A percentile compares a stretch with the other conserved stretches of the same genome.
phyloP scores from a whole-genome alignment of 2,113 vertebrate species.

The Tychaedon coryphoeus region DNA sequence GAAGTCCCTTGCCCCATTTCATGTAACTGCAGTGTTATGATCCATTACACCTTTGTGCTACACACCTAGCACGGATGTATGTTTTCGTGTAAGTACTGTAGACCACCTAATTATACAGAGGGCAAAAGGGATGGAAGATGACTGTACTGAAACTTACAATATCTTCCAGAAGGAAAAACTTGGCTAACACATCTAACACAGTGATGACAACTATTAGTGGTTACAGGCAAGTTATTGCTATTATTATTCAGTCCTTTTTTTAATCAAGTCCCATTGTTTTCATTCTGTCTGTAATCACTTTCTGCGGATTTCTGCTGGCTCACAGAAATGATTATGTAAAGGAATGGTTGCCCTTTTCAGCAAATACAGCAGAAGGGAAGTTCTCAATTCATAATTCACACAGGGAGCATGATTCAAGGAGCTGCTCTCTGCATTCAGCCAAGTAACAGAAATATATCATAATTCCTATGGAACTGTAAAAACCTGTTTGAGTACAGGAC shows the following conservation, averaged over 20 bases:
- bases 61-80: background rate
- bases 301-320: background rate
- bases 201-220: background rate
- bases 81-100: background rate
- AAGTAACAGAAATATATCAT: background rate
- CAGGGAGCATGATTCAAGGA: background rate
- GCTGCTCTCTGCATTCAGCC: background rate
- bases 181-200: background rate
- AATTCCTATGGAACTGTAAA: background rate
- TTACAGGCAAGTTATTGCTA: background rate
- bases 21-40: background rate
- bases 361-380: background rate
- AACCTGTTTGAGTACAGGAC: background rate
- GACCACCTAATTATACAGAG: background rate
- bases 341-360: background rate
- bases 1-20: background rate
- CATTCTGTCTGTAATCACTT: background rate
- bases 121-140: background rate
- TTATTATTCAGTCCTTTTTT: background rate
- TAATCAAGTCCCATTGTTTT: background rate
- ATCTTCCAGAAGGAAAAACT: background rate
- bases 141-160: background rate
- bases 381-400: background rate
- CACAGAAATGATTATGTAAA: background rate
- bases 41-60: background rate